phyloP scores from a whole-genome alignment of 2,113 vertebrate genomes.

The Apteryx owenii region DNA sequence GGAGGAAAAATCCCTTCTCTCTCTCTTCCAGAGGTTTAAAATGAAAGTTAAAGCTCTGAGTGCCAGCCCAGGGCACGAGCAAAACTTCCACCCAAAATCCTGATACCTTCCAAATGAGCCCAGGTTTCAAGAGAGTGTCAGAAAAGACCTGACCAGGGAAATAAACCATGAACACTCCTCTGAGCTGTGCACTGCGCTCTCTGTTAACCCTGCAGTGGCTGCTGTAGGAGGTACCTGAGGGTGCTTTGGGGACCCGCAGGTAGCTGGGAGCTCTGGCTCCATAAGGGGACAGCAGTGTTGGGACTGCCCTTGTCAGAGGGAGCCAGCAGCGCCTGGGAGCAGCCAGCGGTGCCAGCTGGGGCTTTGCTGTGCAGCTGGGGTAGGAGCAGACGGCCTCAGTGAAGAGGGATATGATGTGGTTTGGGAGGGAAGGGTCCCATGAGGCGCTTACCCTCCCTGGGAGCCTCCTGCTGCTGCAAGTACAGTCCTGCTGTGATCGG shows the following conservation, averaged over 20 bases:
- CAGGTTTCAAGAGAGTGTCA: not conserved
- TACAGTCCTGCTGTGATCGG: not conserved
- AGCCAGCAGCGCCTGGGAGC: not conserved
- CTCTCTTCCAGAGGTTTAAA: not conserved
- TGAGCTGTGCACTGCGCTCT: not conserved
- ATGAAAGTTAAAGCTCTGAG: not conserved
- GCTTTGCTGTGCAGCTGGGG: not conserved
- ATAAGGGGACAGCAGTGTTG: not conserved
- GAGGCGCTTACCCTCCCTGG: not conserved
- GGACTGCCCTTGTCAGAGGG: fast-evolving
- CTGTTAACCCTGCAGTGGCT: not conserved
- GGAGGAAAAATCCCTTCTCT: not conserved
- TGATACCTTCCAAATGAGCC: slow-evolving; percentile 22
- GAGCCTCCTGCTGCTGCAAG: not conserved
- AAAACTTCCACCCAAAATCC: slow-evolving; percentile 1
- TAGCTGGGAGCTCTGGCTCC: not conserved
- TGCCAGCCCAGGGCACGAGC: not conserved
- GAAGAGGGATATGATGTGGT: not conserved
- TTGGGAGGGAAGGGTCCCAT: not conserved
- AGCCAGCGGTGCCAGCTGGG: not conserved
- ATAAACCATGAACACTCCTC: not conserved
- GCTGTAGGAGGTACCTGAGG: not conserved
- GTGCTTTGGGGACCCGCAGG: not conserved
- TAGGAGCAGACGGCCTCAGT: not conserved
- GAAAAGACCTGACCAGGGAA: not conserved